phyloP scores from a whole-genome alignment of 2,888 invertebrate genomes.

The Ethmia dodecea region DNA sequence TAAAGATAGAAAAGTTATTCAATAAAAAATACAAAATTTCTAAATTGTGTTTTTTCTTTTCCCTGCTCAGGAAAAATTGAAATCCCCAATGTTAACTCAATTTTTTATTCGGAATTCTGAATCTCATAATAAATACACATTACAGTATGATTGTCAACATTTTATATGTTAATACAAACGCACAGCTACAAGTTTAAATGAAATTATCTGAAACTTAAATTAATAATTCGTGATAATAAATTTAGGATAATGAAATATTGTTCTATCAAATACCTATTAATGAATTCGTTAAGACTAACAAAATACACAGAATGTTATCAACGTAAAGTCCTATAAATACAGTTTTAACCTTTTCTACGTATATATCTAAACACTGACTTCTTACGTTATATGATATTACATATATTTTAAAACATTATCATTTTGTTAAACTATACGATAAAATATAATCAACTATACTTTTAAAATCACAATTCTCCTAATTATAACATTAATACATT shows the following conservation, averaged over 20 bases:
- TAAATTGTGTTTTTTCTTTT: constrained; percentile 29
- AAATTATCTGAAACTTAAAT: constrained; percentile 15
- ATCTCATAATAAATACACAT: constrained; percentile 65
- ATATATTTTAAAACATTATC: constrained; percentile 60
- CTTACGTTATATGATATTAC: constrained; percentile 63
- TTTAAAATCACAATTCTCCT: constrained; percentile 75
- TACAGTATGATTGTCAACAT: constrained; percentile 62
- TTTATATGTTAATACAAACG: constrained; percentile 51
- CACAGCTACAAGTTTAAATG: constrained; percentile 27
- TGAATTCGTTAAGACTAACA: too few species aligned
- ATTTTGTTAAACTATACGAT: constrained; percentile 47
- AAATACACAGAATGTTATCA: constrained; percentile 14
- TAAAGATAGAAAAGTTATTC: constrained; percentile 63
- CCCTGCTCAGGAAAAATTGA: background rate
- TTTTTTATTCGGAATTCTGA: constrained; percentile 73
- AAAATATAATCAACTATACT: constrained; percentile 69
- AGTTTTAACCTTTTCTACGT: constrained; percentile 43
- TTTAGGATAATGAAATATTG: constrained; percentile 6
- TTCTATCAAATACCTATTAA: too few species aligned
- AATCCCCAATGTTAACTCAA: constrained; percentile 48
- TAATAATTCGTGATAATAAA: constrained; percentile 13
- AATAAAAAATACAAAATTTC: constrained; percentile 73
- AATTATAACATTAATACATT: constrained; percentile 58
- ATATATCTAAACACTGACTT: constrained; percentile 60
- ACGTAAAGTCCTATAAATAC: constrained; percentile 53